A percentile compares a stretch with the other conserved stretches of the same genome.
phyloP scores from a whole-genome alignment of 2,113 vertebrate genomes.

The Sinocyclocheilus rhinocerous region DNA sequence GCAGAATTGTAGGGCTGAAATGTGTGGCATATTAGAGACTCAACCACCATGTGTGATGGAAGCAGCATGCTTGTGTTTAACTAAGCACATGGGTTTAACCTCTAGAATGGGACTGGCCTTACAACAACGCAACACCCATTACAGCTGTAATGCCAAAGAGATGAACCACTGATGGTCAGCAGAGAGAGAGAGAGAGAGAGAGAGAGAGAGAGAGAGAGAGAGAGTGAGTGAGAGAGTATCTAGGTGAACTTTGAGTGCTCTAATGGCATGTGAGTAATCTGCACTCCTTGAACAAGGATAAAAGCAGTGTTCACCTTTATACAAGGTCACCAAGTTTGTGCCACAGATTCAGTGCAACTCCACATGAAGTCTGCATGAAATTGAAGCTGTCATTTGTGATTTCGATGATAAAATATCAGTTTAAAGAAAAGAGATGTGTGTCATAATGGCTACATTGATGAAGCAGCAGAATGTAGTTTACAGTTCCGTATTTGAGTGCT shows the following conservation, averaged over 20 bases:
- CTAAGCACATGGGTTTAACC: slow-evolving; percentile 2
- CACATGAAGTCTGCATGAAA: not conserved
- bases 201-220: too few relatives aligned
- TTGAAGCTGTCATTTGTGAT: not conserved
- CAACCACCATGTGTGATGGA: not conserved
- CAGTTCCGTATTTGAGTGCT: not conserved
- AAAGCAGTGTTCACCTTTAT: not conserved
- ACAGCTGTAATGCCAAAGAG: not conserved
- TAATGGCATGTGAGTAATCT: not conserved
- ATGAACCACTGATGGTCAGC: not conserved
- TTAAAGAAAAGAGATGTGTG: not conserved
- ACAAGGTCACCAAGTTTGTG: slow-evolving; percentile 1
- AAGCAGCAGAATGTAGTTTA: not conserved
- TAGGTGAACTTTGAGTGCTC: not conserved
- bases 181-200: not conserved
- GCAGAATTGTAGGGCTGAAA: not conserved
- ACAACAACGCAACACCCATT: slow-evolving; percentile 11
- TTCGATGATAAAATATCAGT: not conserved
- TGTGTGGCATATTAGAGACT: not conserved
- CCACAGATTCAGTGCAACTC: not conserved
- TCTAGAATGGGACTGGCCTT: not conserved
- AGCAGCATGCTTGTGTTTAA: not conserved
- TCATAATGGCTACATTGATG: not conserved
- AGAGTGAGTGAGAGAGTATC: not conserved
- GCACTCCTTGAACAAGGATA: not conserved